Base-by-base conservation (phyloP, 2,888 invertebrate genomes). In the Abrostola triplasia region DNA sequence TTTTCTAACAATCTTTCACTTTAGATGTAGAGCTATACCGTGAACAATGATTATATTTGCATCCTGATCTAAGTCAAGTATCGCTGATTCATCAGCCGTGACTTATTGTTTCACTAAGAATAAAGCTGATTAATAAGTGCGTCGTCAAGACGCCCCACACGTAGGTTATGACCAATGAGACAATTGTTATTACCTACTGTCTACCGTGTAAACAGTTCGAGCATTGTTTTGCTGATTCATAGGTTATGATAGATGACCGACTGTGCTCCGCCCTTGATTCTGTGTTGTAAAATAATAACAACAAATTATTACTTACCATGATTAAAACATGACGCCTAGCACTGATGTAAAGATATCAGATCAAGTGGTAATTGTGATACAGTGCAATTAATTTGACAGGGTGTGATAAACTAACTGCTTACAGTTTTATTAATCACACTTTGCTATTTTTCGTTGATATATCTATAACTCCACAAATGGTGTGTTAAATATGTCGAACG, bases 201-300 rank as follows among this genome's bases (percentile, higher is more conserved):
- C 76, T 67, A 62, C 79, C 74, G 71, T 70, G 77, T 75, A 80
- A 79, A 79, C 80, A 77, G 65, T 65, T 50, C 64, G 57, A 69
- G 72, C 79, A 79, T 85, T 85, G 82, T 87, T 82, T 82, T 79
- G 85, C 82, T 87, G 86, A 86, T 78, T 88, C 84, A 86, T 84
- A 82, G 81, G 86, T 85, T 82, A 85, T 87, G 85, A 89, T 86
- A 81, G 83, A 90, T 86, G 83, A 84, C 68, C 67, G 70, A 64
- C 59, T 70, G 76, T 71, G 68, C 83, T 75, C 82, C 84, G 86
- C 87, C 86, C 82, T 85, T 86, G 76, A 83, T 82, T 83, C 78
- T 69, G 83, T 82, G 84, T 85, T 83, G 80, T 84, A 77, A 84
- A 84, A 82, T 90, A 87, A 90, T 88, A 82, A 87, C 84, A 81